Evolutionary conservation across 2,113 vertebrate genomes (phyloP).

Genomic region (Hemichromis elongatus): DNA sequence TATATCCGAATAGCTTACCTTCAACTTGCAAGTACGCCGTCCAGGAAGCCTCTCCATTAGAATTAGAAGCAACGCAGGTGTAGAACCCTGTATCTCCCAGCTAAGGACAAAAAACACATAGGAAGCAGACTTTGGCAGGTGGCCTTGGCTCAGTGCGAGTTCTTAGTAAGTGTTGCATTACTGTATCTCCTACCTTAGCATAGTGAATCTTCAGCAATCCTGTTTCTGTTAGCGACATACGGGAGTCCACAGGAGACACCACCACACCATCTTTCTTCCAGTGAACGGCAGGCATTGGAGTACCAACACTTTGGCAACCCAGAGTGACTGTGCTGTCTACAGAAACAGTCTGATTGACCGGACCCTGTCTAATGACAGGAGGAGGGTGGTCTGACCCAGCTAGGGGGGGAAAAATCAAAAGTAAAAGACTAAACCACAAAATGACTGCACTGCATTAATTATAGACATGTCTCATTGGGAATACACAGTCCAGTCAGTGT

Average conservation of each 20-base stretch:
- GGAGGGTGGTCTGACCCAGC: constrained; percentile 88
- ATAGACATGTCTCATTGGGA: not conserved
- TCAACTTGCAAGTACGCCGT: constrained; percentile 90
- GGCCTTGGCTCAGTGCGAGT: not conserved
- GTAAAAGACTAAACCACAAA: not conserved
- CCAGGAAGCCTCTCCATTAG: constrained; percentile 92
- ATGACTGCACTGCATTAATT: not conserved
- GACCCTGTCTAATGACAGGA: constrained; percentile 89
- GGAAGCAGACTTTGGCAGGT: not conserved
- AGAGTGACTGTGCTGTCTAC: constrained; percentile 85
- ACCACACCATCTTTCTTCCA: constrained; percentile 86
- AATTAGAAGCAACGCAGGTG: constrained; percentile 88
- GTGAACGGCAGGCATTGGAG: constrained; percentile 79
- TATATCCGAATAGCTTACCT: constrained; percentile 72
- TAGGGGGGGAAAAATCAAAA: constrained; percentile 28
- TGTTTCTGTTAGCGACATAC: constrained; percentile 79
- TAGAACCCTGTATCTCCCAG: constrained; percentile 90
- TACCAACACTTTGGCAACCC: constrained; percentile 79
- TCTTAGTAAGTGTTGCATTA: not conserved
- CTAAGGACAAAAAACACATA: constrained; percentile 68
- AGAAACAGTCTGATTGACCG: constrained; percentile 88
- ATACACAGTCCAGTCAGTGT: not conserved
- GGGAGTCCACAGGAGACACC: constrained; percentile 83
- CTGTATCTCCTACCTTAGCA: constrained; percentile 78
- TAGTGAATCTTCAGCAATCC: constrained; percentile 87